Evolutionary conservation across 2,113 vertebrate species (phyloP).

Genomic region (Misgurnus anguillicaudatus): DNA sequence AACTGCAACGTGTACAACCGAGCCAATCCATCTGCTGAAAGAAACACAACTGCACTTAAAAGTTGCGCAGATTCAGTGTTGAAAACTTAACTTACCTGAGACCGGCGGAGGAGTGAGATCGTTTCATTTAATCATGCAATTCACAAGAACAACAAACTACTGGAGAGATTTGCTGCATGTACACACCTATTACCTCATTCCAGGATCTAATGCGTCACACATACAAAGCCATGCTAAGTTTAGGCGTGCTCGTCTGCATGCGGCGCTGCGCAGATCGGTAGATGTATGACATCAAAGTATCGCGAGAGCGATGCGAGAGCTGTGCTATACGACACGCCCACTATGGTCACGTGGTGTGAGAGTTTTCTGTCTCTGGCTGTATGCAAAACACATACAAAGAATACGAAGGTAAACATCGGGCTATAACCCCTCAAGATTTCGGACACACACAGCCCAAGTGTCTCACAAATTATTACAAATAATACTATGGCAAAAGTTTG

Average conservation of each 20-base stretch:
- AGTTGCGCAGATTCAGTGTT: neutral
- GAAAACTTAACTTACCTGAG: constrained; percentile 17
- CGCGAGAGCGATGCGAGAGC: too few relatives aligned
- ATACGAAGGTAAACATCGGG: too few relatives aligned
- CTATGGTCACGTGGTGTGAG: too few relatives aligned
- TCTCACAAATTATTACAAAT: too few relatives aligned
- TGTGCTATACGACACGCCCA: too few relatives aligned
- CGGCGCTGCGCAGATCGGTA: neutral
- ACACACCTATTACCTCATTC: neutral
- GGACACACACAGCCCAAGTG: too few relatives aligned
- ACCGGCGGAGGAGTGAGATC: neutral
- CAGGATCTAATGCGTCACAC: neutral
- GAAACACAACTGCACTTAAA: neutral
- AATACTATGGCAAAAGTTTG: neutral
- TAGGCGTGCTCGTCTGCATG: too few relatives aligned
- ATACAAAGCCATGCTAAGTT: neutral
- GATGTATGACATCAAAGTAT: neutral
- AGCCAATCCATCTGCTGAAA: neutral
- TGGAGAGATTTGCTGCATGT: neutral
- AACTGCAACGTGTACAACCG: constrained; percentile 23
- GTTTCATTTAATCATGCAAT: neutral
- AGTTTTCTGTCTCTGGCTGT: too few relatives aligned
- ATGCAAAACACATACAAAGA: too few relatives aligned
- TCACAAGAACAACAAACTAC: neutral
- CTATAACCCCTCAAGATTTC: too few relatives aligned